These are phyloP conservation scores for Terebella lapidaria DNA, from an alignment of 2,888 invertebrate genomes.

Conservation along the genomic window DNA sequence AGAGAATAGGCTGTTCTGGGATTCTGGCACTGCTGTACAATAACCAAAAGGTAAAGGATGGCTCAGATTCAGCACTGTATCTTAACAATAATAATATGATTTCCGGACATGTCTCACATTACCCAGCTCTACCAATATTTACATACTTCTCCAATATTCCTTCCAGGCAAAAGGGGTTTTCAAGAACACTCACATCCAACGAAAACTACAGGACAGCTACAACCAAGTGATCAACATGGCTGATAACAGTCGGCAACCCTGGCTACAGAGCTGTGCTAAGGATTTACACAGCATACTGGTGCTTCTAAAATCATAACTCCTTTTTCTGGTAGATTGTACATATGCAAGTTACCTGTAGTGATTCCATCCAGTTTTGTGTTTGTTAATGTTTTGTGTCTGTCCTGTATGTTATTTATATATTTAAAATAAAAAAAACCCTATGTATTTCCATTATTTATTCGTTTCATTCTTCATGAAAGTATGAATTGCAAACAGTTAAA, in stretches of 20 bases:
- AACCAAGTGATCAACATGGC: slow-evolving; percentile 11
- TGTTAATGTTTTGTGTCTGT: no score
- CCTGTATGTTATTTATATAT: no score
- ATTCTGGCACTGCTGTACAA: slow-evolving; percentile 43
- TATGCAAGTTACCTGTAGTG: no score
- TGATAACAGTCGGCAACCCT: neutral
- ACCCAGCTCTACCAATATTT: no score
- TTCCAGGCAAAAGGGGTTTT: slow-evolving; percentile 23
- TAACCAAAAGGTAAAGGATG: slow-evolving; percentile 41
- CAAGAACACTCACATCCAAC: slow-evolving; percentile 17
- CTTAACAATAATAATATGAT: neutral
- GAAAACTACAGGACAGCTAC: slow-evolving; percentile 21
- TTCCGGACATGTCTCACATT: no score
- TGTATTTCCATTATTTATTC: no score
- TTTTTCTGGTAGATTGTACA: no score
- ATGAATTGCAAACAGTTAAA: no score
- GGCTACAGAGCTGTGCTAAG: slow-evolving; percentile 3
- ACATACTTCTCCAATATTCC: no score
- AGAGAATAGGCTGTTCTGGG: slow-evolving; percentile 37
- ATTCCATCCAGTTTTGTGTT: no score
- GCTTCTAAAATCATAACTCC: slow-evolving; percentile 4
- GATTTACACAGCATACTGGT: slow-evolving; percentile 4
- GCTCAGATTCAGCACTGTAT: neutral
- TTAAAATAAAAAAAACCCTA: no score
- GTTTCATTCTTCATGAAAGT: no score